phyloP scores from a whole-genome alignment of 2,888 invertebrate genomes.

The Andrena marginata region DNA sequence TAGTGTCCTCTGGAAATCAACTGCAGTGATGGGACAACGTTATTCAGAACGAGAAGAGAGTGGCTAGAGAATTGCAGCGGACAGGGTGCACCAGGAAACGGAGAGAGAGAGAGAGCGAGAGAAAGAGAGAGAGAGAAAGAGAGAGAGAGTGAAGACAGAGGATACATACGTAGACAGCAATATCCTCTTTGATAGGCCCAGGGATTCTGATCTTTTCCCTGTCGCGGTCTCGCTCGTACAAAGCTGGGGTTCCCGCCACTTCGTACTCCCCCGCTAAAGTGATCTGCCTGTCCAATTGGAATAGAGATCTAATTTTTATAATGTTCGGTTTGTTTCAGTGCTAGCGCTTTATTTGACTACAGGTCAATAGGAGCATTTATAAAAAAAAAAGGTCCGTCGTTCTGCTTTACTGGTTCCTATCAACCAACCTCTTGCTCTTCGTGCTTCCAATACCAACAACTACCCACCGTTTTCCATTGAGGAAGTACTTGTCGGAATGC shows the following conservation, averaged over 20 bases:
- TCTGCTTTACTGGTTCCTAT: too few relatives aligned
- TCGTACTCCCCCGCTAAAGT: conserved; percentile 84
- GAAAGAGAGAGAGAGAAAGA: too few relatives aligned
- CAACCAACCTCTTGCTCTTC: neutral
- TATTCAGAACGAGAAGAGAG: conserved; percentile 55
- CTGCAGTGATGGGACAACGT: conserved; percentile 64
- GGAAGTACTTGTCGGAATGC: conserved; percentile 86
- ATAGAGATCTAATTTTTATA: conserved; percentile 23
- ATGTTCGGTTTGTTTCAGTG: neutral
- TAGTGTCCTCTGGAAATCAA: conserved; percentile 85
- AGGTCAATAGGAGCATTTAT: too few relatives aligned
- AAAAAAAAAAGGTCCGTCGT: too few relatives aligned
- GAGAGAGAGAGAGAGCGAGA: too few relatives aligned
- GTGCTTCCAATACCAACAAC: conserved; percentile 61
- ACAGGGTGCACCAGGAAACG: neutral
- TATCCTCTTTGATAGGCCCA: conserved; percentile 88
- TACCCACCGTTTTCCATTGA: conserved; percentile 88
- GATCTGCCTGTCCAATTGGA: conserved; percentile 78
- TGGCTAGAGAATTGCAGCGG: conserved; percentile 6
- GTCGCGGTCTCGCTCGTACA: conserved; percentile 86
- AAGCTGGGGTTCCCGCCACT: conserved; percentile 85
- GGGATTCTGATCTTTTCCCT: conserved; percentile 87
- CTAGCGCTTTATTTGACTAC: too few relatives aligned
- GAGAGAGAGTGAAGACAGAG: neutral
- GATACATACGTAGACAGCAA: conserved; percentile 87